phyloP scores from a whole-genome alignment of 2,113 vertebrate species.

The Atrichornis clamosus region DNA sequence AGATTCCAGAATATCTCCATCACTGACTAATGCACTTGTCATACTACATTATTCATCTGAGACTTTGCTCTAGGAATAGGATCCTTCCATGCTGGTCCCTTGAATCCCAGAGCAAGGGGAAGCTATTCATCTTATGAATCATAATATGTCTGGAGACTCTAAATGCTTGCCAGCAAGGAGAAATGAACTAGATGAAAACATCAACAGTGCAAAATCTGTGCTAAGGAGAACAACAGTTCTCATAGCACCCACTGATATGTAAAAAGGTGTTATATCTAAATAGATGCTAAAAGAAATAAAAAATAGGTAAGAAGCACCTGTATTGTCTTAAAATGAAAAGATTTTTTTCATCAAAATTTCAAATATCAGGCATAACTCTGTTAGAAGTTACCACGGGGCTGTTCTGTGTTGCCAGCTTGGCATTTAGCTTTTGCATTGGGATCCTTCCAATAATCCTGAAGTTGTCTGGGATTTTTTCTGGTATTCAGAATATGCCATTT shows the following conservation, averaged over 20 bases:
- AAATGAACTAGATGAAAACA: not conserved
- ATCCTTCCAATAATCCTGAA: not conserved
- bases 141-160: not conserved
- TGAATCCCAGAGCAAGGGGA: not conserved
- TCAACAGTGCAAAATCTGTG: not conserved
- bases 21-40: not conserved
- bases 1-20: not conserved
- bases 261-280: not conserved
- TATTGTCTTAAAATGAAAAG: not conserved
- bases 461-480: not conserved
- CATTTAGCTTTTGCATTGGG: not conserved
- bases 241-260: not conserved
- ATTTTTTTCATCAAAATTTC: not conserved
- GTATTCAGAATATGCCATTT: not conserved
- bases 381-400: not conserved
- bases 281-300: not conserved
- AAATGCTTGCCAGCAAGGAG: slow-evolving; percentile 1
- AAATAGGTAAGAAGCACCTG: not conserved
- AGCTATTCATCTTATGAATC: not conserved
- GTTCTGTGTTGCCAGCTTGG: not conserved
- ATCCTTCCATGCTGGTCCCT: not conserved
- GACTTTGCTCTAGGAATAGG: not conserved
- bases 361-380: not conserved
- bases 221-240: not conserved
- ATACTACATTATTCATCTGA: not conserved